Percentiles rank a stretch among this genome's conserved stretches.
phyloP scores from a whole-genome alignment of 2,888 invertebrate species.

The Leptopterna dolabrata region DNA sequence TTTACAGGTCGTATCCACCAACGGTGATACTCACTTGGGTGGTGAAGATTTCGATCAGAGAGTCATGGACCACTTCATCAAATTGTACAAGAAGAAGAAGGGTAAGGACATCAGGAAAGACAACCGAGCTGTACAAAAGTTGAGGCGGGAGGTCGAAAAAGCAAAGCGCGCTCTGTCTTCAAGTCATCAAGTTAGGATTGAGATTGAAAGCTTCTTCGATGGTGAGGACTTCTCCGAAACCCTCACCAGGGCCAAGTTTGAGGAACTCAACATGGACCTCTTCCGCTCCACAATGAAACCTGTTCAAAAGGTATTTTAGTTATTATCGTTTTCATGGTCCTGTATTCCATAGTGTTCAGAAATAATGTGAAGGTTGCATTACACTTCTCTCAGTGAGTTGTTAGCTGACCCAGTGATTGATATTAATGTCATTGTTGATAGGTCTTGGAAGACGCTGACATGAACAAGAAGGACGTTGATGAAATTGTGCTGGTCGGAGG shows the following conservation, averaged over 20 bases:
- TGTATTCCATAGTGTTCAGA: too few relatives aligned
- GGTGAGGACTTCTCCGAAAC: slow-evolving; percentile 99
- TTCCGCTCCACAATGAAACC: slow-evolving; percentile 94
- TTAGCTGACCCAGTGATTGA: too few relatives aligned
- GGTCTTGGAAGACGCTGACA: slow-evolving; percentile 96
- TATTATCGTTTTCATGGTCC: not conserved
- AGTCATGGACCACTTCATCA: slow-evolving; percentile 99
- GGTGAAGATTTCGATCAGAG: slow-evolving; percentile 99
- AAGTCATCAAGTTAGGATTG: slow-evolving; percentile 95
- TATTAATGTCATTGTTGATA: not conserved
- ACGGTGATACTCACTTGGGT: slow-evolving; percentile 97
- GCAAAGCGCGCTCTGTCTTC: slow-evolving; percentile 96
- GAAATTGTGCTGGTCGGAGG: slow-evolving; percentile 99
- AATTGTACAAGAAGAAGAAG: slow-evolving; percentile 98
- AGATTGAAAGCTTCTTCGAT: slow-evolving; percentile 98
- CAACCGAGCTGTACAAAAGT: slow-evolving; percentile 93
- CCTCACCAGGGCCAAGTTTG: slow-evolving; percentile 97
- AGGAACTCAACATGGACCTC: slow-evolving; percentile 95
- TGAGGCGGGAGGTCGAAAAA: slow-evolving; percentile 96
- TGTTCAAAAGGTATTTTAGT: slow-evolving; percentile 79
- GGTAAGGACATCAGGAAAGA: slow-evolving; percentile 96
- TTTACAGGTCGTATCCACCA: slow-evolving; percentile 92
- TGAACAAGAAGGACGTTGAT: slow-evolving; percentile 97
- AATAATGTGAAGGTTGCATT: not conserved
- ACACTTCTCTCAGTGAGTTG: not conserved